A percentile compares a stretch with the other conserved stretches of the same genome.
Conservation (phyloP, 2,113 vertebrate genomes). For the Chloroceryle aenea region DNA sequence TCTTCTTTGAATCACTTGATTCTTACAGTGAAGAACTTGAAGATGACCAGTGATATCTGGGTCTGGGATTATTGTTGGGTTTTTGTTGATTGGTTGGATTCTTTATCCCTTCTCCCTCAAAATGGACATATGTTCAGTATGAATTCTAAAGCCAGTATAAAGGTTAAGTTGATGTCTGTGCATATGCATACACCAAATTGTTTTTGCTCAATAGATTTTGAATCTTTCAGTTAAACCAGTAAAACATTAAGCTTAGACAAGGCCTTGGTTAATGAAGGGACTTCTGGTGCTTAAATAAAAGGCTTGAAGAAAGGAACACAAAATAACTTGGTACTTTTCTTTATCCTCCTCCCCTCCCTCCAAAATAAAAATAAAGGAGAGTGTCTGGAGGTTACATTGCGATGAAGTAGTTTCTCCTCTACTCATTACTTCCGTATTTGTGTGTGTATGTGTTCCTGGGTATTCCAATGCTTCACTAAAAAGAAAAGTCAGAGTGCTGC, state of each 20-base stretch:
- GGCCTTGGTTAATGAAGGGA: background rate
- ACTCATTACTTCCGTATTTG: background rate
- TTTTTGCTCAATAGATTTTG: background rate
- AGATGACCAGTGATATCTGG: background rate
- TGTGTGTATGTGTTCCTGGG: background rate
- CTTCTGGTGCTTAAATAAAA: background rate
- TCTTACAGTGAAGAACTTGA: background rate
- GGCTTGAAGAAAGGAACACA: background rate
- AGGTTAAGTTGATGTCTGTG: background rate
- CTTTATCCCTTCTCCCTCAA: accelerated
- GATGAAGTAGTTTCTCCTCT: background rate
- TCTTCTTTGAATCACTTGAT: background rate
- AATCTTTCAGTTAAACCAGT: conserved; percentile 1
- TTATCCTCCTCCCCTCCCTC: background rate
- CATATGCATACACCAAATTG: background rate
- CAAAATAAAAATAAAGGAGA: background rate
- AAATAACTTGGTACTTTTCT: background rate
- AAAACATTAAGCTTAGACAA: background rate
- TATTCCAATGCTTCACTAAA: background rate
- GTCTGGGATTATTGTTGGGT: background rate
- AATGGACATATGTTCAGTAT: background rate
- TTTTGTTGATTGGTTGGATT: background rate
- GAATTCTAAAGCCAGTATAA: background rate
- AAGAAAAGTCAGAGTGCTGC: background rate
- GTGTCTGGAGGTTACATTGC: background rate